Conservation (phyloP, 2,888 invertebrate genomes). For the Himalopsyche anomala region DNA sequence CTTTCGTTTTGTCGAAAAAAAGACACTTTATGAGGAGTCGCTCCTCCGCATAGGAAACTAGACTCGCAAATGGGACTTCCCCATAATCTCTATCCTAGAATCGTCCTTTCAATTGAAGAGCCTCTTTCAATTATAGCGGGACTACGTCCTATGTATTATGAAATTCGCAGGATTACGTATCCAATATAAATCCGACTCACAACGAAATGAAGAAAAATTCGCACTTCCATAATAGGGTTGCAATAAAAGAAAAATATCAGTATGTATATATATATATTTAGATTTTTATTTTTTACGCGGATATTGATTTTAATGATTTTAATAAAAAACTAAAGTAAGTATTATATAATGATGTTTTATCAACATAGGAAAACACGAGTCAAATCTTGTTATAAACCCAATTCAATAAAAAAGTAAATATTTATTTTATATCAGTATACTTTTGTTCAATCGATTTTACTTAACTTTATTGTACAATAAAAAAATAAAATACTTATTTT, state of each 20-base stretch:
- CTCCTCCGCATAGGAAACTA: conserved; percentile 17
- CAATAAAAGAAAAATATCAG: neutral
- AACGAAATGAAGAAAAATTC: conserved; percentile 73
- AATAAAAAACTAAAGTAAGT: too few species aligned
- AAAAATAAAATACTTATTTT: too few species aligned
- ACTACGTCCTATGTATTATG: conserved; percentile 60
- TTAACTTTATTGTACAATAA: too few species aligned
- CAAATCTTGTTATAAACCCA: too few species aligned
- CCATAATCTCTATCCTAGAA: conserved; percentile 58
- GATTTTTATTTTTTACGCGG: too few species aligned
- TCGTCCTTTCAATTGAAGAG: conserved; percentile 57
- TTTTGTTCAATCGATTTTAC: too few species aligned
- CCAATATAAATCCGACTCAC: conserved; percentile 52
- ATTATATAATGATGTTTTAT: too few species aligned
- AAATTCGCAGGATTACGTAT: conserved; percentile 54
- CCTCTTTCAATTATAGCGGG: conserved; percentile 59
- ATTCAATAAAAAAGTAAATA: too few species aligned
- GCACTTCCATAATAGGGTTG: conserved; percentile 63
- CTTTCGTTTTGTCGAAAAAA: conserved; percentile 18
- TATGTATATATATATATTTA: too few species aligned
- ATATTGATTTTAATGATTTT: too few species aligned
- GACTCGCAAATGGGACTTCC: neutral
- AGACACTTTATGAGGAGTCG: conserved; percentile 2
- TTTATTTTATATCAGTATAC: too few species aligned
- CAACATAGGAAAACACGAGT: too few species aligned